phyloP scores from a whole-genome alignment of 2,113 vertebrate genomes.

The Saimiri boliviensis region DNA sequence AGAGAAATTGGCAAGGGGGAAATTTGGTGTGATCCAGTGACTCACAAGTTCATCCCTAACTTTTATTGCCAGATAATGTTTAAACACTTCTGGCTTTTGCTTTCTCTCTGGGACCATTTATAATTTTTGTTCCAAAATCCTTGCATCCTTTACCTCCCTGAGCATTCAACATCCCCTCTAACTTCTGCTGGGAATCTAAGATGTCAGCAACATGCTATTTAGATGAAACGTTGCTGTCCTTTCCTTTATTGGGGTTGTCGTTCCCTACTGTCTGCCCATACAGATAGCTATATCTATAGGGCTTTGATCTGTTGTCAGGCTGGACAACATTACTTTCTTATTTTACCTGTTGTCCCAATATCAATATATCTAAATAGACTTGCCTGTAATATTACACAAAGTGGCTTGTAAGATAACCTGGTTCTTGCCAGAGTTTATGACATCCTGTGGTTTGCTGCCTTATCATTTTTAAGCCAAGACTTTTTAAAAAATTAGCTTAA shows the following conservation, averaged over 20 bases:
- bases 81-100: neutral
- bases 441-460: neutral
- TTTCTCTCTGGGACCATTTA: neutral
- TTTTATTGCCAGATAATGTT: constrained; percentile 21
- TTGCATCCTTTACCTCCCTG: neutral
- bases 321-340: neutral
- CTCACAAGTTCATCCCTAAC: neutral
- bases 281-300: neutral
- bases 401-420: neutral
- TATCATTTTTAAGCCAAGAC: neutral
- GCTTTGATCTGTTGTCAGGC: neutral
- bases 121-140: neutral
- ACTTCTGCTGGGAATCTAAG: neutral
- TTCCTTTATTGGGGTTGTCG: neutral
- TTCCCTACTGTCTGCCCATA: neutral
- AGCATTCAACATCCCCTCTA: neutral
- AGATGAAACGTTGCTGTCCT: neutral
- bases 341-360: neutral
- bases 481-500: neutral
- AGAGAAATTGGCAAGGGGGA: neutral
- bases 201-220: neutral
- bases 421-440: neutral
- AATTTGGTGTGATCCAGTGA: neutral
- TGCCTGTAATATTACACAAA: neutral
- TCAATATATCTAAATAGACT: neutral